Percentiles rank a stretch among this genome's conserved stretches.
Conservation (phyloP, 2,113 vertebrate species). For the Illadopsis cleaveri region DNA sequence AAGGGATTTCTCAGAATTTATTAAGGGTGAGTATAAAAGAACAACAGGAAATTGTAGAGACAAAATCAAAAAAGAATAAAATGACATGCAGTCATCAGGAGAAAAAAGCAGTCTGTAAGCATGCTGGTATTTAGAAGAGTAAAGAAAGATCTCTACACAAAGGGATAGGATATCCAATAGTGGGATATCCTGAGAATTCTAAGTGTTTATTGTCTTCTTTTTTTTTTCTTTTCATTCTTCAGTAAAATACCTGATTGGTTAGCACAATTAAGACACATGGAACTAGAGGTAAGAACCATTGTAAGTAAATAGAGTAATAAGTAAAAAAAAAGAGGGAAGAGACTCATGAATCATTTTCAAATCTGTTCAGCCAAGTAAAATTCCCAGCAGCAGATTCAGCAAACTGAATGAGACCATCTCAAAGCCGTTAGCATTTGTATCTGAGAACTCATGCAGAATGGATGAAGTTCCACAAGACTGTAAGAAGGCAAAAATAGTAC, state of each 20-base stretch:
- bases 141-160: not conserved
- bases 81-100: not conserved
- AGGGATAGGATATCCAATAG: not conserved
- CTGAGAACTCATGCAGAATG: constrained; percentile 21
- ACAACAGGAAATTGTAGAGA: not conserved
- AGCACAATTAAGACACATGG: not conserved
- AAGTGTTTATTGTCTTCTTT: not conserved
- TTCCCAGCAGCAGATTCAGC: constrained; percentile 5
- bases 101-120: not conserved
- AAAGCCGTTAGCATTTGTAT: not conserved
- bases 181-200: not conserved
- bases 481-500: not conserved
- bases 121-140: not conserved
- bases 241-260: not conserved
- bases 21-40: not conserved
- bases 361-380: constrained; percentile 17
- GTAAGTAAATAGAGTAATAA: no score
- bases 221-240: not conserved
- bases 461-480: not conserved
- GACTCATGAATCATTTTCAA: not conserved
- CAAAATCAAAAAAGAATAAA: not conserved
- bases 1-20: not conserved
- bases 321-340: not conserved
- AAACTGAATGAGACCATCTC: constrained; percentile 21
- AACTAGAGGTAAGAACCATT: not conserved